Evolutionary conservation across 37 sponge, comb jelly and placozoan species (phyloP).

Genomic region (Oopsacas minuta): DNA sequence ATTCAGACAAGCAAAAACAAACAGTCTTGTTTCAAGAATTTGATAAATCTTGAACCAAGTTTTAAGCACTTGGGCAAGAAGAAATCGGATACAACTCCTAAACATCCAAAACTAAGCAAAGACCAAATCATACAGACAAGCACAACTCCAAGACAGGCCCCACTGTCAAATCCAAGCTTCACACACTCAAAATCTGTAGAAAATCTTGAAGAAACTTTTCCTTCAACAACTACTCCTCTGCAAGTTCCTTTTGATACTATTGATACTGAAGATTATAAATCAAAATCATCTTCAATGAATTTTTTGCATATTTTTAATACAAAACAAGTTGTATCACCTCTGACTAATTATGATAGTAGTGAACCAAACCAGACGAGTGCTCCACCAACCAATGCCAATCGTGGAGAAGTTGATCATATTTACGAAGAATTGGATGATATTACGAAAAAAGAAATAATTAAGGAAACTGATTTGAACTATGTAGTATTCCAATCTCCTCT

Average conservation of each 20-base stretch:
- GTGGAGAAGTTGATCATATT: not conserved
- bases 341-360: not conserved
- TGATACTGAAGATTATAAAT: not conserved
- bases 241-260: not conserved
- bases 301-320: not conserved
- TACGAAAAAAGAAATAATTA: not conserved
- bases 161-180: not conserved
- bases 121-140: not conserved
- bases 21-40: too few relatives aligned
- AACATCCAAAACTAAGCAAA: not conserved
- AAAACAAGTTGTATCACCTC: not conserved
- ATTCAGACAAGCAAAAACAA: too few relatives aligned
- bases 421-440: not conserved
- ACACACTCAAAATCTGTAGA: not conserved
- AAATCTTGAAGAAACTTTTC: not conserved
- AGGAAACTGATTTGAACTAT: not conserved
- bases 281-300: conserved; percentile 9
- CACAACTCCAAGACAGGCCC: not conserved
- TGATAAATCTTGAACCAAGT: too few relatives aligned
- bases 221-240: not conserved
- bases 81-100: not conserved
- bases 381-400: not conserved
- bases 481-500: not conserved
- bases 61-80: not conserved
- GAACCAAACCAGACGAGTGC: not conserved